Evolutionary conservation across 1,140 invertebrate species (phyloP), one percentile per base, ranked within the genome.

Genomic region (Zaprionus kolodkinae): DNA sequence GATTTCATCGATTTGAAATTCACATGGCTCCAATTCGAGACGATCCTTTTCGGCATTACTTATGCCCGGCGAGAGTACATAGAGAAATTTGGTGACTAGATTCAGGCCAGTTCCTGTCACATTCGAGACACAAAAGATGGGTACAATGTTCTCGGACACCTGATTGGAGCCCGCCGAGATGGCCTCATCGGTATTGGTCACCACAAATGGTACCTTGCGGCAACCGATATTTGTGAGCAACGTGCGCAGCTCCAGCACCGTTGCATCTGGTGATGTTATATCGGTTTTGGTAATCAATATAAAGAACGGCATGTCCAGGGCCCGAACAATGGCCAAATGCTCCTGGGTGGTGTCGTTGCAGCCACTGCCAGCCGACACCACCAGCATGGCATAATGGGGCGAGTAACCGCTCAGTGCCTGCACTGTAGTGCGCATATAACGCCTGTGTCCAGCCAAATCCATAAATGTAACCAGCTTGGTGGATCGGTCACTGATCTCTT

Each of bases 401-500:
- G 95, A 97, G 94, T 99, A 98, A 0, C 98, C 98, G 10, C 97
- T 98, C 3, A 99, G 93, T 0, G 98, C 98, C 89, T 98, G 96
- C 36, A 99, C 95, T 9, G 99, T 99, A 67, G 99, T 99, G 80
- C 97, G 95, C 79, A 99, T 94, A 92, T 99, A 99, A 92, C 99
- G 99, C 73, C 96, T 96, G 94, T 99, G 98, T 0, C 99, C 99
- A 6, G 98, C 98, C 72, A 99, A 94, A 94, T 99, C 99, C 86
- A 99, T 96, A 83, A 99, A 97, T 1, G 98, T 98, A 0, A 99
- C 96, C 40, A 99, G 93, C 93, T 98, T 99, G 6, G 96, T 96
- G 2, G 97, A 97, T 64, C 95, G 94, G 80, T 98, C 97, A 79
- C 97, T 98, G 55, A 99, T 99, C 85, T 99, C 97, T 93, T 99